These are phyloP conservation scores for Pangasius krempfi DNA, from an alignment of 2,797 vertebrate species.

Conservation along the genomic window DNA sequence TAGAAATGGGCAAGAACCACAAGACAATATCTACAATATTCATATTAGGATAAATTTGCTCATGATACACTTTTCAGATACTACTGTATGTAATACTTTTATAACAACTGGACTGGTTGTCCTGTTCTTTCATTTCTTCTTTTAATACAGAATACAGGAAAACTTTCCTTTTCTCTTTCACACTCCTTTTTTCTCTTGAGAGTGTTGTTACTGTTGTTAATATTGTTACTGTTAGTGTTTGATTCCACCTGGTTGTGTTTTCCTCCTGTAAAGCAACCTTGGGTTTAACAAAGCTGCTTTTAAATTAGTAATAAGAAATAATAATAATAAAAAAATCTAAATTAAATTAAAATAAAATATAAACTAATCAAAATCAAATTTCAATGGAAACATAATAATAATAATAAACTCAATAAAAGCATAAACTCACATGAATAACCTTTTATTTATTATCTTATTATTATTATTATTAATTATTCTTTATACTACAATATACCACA, in stretches of 20 bases:
- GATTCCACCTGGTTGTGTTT: not conserved
- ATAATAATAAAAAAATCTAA: not conserved
- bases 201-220: not conserved
- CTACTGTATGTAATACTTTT: not conserved
- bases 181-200: too few relatives aligned
- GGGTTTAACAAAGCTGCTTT: not conserved
- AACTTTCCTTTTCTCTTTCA: not conserved
- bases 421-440: not conserved
- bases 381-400: not conserved
- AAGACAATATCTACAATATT: not conserved
- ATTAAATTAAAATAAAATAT: not conserved
- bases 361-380: not conserved
- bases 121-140: not conserved
- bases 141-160: not conserved
- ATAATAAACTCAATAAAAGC: not conserved
- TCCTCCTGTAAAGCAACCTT: not conserved
- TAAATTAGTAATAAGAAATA: not conserved
- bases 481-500: not conserved
- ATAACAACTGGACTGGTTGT: not conserved
- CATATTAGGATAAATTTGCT: too few relatives aligned
- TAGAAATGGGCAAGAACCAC: not conserved
- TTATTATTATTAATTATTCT: not conserved
- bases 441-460: not conserved
- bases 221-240: not conserved
- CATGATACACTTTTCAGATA: too few relatives aligned